Percentiles rank a stretch among this genome's conserved stretches.
Conservation (phyloP, 2,797 vertebrate genomes). For the Meda fulgida region DNA sequence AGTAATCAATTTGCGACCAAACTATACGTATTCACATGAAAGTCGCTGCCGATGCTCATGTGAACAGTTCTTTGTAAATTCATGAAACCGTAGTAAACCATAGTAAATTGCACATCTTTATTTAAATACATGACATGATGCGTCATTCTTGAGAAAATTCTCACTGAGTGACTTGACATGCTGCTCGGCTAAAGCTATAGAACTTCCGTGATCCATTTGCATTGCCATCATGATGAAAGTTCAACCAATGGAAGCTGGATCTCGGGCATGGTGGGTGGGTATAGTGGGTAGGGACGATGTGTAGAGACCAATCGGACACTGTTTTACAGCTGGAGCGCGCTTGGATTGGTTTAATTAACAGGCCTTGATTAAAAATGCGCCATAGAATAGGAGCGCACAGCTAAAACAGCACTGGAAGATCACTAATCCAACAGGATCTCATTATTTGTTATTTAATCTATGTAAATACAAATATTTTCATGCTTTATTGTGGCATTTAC, state of each 20-base stretch:
- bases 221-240: neutral
- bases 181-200: neutral
- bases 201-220: neutral
- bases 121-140: neutral
- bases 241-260: neutral
- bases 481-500: neutral
- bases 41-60: rapidly evolving
- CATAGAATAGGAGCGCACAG: neutral
- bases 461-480: neutral
- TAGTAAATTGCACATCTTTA: neutral
- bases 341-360: neutral
- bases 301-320: neutral
- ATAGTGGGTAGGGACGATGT: neutral
- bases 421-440: neutral
- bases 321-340: too few relatives aligned
- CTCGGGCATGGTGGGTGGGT: neutral
- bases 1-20: neutral
- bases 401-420: neutral
- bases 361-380: neutral
- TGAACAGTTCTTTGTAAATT: neutral
- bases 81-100: neutral
- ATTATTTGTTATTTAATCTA: neutral
- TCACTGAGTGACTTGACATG: neutral
- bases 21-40: neutral
- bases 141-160: neutral